phyloP scores from a whole-genome alignment of 2,888 invertebrate genomes.

The Chymomyza procnemis region DNA sequence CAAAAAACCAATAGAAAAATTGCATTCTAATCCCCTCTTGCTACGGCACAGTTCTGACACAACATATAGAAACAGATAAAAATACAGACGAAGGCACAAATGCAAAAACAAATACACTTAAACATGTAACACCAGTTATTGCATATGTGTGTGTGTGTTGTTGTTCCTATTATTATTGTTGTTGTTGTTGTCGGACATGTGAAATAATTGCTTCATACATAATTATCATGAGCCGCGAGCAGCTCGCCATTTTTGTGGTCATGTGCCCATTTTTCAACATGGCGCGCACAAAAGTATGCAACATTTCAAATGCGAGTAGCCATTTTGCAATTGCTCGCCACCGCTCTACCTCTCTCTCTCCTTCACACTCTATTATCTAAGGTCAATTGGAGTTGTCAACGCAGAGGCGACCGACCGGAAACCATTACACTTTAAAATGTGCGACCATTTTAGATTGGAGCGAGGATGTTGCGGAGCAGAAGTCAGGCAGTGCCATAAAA shows the following conservation, averaged over 20 bases:
- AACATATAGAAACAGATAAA: conserved; percentile 17
- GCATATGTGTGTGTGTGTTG: conserved; percentile 8
- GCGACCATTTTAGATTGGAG: not conserved
- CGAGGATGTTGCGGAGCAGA: not conserved
- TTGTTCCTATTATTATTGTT: conserved; percentile 36
- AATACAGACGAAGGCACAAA: too few species aligned
- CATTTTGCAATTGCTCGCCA: conserved; percentile 27
- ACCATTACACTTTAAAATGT: conserved; percentile 14
- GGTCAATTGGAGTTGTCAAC: conserved; percentile 1
- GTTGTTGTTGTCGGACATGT: conserved; percentile 57
- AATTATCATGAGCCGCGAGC: conserved; percentile 51
- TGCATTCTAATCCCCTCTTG: not conserved
- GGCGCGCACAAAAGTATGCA: conserved; percentile 34
- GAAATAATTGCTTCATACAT: conserved; percentile 71
- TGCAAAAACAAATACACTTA: conserved; percentile 33
- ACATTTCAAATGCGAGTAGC: conserved; percentile 3
- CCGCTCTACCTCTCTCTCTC: not conserved
- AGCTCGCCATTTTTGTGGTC: conserved; percentile 48
- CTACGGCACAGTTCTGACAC: conserved; percentile 15
- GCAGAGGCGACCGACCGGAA: not conserved
- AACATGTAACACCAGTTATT: conserved; percentile 40
- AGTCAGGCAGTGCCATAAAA: not conserved
- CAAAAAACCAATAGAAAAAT: too few species aligned
- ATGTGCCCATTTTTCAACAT: conserved; percentile 42
- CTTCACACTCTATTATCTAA: not conserved